A percentile compares a stretch with the other conserved stretches of the same genome.
These are phyloP conservation scores for Chalcosyrphus nemorum DNA, from an alignment of 2,888 invertebrate species.

Conservation along the genomic window DNA sequence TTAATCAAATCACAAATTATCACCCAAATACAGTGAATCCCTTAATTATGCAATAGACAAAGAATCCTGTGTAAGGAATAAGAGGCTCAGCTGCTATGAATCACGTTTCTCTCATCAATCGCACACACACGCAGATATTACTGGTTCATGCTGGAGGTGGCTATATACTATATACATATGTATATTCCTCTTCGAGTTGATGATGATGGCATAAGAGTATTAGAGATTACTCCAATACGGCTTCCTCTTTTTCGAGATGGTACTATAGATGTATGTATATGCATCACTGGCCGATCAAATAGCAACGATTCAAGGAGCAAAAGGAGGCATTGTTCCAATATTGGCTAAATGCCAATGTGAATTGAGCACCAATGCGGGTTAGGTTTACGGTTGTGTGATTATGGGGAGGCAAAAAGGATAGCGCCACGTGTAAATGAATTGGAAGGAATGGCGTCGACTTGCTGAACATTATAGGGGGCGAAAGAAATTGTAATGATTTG, in stretches of 20 bases:
- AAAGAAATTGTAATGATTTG: not conserved
- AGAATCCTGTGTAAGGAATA: not conserved
- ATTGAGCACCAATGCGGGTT: slow-evolving; percentile 20
- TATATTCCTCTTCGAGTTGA: slow-evolving; percentile 4
- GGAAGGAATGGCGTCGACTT: not conserved
- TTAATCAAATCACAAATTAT: not conserved
- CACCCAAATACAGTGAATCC: not conserved
- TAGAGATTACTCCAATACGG: slow-evolving; percentile 1
- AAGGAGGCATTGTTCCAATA: slow-evolving; percentile 32
- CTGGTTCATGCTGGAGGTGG: not conserved
- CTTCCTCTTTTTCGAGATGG: not conserved
- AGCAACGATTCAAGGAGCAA: not conserved
- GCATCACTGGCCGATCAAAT: not conserved
- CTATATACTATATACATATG: no score
- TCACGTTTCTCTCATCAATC: slow-evolving; percentile 16
- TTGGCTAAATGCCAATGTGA: slow-evolving; percentile 32
- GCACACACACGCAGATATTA: not conserved
- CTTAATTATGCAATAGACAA: slow-evolving; percentile 11
- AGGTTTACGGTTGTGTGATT: slow-evolving; percentile 19
- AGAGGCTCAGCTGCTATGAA: not conserved
- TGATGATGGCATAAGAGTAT: not conserved
- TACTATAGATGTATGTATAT: not conserved
- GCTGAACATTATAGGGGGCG: not conserved
- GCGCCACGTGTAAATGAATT: slow-evolving; percentile 28
- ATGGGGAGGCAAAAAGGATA: slow-evolving; percentile 18